Percentiles rank a stretch among this genome's conserved stretches.
phyloP scores from a whole-genome alignment of 1,140 invertebrate species.

The Panagrolaimus sp. region DNA sequence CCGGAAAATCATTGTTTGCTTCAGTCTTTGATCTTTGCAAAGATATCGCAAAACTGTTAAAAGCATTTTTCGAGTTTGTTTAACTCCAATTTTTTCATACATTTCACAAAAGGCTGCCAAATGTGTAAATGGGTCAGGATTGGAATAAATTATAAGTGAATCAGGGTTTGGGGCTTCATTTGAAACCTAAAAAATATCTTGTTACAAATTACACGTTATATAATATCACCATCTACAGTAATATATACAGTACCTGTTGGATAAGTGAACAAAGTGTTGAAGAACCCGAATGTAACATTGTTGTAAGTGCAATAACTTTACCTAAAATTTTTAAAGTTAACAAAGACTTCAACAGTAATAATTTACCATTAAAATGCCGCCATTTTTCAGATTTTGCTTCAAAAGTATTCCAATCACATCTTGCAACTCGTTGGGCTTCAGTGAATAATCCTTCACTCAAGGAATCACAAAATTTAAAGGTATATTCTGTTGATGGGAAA shows the following conservation, averaged over 20 bases:
- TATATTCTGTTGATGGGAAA: not conserved
- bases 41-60: not conserved
- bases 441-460: not conserved
- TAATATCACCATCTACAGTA: no score
- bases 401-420: not conserved
- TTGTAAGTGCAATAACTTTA: not conserved
- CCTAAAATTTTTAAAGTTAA: not conserved
- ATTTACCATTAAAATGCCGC: conserved; percentile 13
- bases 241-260: conserved; percentile 4
- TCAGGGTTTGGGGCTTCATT: not conserved
- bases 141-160: not conserved
- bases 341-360: no score
- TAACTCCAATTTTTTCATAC: not conserved
- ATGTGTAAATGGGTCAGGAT: conserved; percentile 1
- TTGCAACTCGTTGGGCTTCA: not conserved
- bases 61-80: not conserved
- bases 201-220: no score
- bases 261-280: conserved; percentile 8
- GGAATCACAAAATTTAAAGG: not conserved
- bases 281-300: conserved; percentile 6
- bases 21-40: not conserved
- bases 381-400: not conserved
- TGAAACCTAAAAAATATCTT: not conserved
- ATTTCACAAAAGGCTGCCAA: conserved; percentile 5
- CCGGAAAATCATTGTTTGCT: conserved; percentile 2